Evolutionary conservation across 2,113 vertebrate genomes (phyloP).

Genomic region (Meles meles): DNA sequence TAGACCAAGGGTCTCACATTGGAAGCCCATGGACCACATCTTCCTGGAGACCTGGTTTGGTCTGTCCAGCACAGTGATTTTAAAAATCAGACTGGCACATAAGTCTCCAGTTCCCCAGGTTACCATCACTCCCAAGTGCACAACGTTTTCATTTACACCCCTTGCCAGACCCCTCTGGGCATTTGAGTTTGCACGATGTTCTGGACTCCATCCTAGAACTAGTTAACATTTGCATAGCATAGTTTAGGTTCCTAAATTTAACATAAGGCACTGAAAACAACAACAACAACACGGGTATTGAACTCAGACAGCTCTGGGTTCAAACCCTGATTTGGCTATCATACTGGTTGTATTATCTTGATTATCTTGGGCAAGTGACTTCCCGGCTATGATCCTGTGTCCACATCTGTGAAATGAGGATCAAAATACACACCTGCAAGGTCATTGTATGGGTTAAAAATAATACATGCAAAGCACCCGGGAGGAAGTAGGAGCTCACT

Average conservation of each 20-base stretch:
- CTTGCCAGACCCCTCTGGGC: background rate
- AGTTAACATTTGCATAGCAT: background rate
- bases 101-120: background rate
- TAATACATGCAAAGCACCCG: background rate
- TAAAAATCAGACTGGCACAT: background rate
- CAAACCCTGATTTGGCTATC: background rate
- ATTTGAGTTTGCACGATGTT: background rate
- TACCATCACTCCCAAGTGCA: background rate
- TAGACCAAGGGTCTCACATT: background rate
- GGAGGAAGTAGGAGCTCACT: background rate
- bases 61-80: background rate
- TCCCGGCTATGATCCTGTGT: slow-evolving; percentile 13
- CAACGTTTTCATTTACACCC: background rate
- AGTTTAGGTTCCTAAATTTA: slow-evolving; percentile 31
- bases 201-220: background rate
- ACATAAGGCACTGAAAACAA: slow-evolving; percentile 28
- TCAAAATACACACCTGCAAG: background rate
- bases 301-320: slow-evolving; percentile 12
- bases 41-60: background rate
- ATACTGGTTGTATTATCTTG: background rate
- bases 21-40: background rate
- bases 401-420: background rate
- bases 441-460: background rate
- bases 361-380: background rate
- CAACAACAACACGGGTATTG: background rate